These are phyloP conservation scores for Campylomormyrus numenius DNA, from an alignment of 2,113 vertebrate species.

Conservation along the genomic window DNA sequence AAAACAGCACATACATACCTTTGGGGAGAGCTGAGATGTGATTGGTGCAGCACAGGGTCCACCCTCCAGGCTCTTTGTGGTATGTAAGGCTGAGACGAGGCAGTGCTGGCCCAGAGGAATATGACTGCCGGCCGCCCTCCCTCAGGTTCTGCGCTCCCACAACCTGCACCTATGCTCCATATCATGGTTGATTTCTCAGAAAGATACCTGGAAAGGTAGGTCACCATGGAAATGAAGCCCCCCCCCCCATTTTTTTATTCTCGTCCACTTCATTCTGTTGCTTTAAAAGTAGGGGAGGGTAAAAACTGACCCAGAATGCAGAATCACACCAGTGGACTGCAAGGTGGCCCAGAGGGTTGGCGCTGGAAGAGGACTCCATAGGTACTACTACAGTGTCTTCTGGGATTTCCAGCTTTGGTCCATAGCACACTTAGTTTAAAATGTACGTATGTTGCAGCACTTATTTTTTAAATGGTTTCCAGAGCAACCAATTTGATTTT, in stretches of 20 bases:
- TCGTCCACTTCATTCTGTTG: background rate
- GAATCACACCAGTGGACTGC: background rate
- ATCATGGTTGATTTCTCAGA: constrained; percentile 53
- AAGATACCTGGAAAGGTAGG: constrained; percentile 60
- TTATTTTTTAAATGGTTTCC: background rate
- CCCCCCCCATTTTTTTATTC: background rate
- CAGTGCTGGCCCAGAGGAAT: constrained; percentile 17
- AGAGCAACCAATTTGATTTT: background rate
- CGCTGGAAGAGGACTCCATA: background rate
- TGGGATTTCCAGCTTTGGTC: background rate
- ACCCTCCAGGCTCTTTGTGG: background rate
- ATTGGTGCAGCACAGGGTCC: constrained; percentile 43
- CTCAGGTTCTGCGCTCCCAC: background rate
- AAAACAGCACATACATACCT: background rate
- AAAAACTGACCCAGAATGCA: background rate
- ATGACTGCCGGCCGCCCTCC: background rate
- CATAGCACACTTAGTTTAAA: background rate
- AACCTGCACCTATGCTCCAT: constrained; percentile 28
- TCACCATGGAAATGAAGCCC: background rate
- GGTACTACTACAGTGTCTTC: background rate
- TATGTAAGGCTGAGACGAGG: constrained; percentile 23
- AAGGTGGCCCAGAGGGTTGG: background rate
- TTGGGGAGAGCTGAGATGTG: background rate
- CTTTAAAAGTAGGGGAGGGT: background rate
- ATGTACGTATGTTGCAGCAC: background rate